Base-by-base conservation (phyloP, 1,140 invertebrate genomes). In the Dendrolimus kikuchii region DNA sequence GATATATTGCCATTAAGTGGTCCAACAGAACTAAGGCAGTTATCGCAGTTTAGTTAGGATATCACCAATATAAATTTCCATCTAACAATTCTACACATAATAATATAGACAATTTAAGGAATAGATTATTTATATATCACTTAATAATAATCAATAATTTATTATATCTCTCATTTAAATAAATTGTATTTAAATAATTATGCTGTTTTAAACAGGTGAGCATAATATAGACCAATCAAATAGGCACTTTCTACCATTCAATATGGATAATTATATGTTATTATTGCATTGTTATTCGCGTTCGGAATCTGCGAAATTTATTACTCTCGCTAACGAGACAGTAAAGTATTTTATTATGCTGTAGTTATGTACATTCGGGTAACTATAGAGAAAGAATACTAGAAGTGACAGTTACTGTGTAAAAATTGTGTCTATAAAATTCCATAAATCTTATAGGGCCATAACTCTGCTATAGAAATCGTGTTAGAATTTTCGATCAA, bases 211-310 rank as follows among this genome's bases (percentile, higher is more conserved):
- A 41, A 57, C 54, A 56, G 51, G 48, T 48, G 10, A 52, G 41
- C 38, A 40, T 39, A 23, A 23, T 49, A 51, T 50, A 59, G 46
- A 49, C 46, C 53, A 55, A 59, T 55, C 41, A 7, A 47, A 38
- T 53, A 67, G 64, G 64, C 64, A 67, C 64, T 67, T 64, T 44
- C 45, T 40, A 48, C 41, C 52, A 54, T 48, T 54, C 45, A 43
- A 42, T 54, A 54, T 39, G 52, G 23, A 54, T 42, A 7, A 54
- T 47, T 40, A 23, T 43, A 41, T 52, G 36, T 52, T 40, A 48
- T 54, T 23, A 23, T 23, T 23, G 23, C 23, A 23, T 23, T 23
- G 23, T 23, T 23, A 23, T 23, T 23, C 23, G 1, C 23, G 23
- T 23, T 23, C 23, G 23, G 23, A 23, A 23, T 23, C 3, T 23